phyloP scores from a whole-genome alignment of 2,888 invertebrate genomes.

The Steromphala cineraria region DNA sequence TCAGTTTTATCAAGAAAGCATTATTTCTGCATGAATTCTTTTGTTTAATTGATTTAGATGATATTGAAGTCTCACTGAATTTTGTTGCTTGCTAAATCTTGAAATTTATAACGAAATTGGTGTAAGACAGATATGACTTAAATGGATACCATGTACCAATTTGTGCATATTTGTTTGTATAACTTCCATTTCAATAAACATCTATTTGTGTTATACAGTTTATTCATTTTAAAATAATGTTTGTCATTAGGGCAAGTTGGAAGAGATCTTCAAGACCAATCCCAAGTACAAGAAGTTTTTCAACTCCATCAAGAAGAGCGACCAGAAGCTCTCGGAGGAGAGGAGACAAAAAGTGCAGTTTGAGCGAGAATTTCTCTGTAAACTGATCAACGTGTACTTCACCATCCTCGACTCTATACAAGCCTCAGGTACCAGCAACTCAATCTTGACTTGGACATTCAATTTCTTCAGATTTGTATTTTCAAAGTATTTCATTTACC shows the following conservation, averaged over 20 bases:
- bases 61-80: neutral
- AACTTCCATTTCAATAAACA: neutral
- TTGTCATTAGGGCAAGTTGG: constrained; percentile 82
- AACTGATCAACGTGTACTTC: constrained; percentile 91
- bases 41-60: neutral
- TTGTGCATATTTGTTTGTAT: neutral
- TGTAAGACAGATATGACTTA: neutral
- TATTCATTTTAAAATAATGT: too few species aligned
- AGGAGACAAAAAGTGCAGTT: constrained; percentile 79
- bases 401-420: constrained; percentile 84
- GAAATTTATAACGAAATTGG: neutral
- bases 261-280: constrained; percentile 88
- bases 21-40: constrained; percentile 16
- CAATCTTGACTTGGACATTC: too few species aligned
- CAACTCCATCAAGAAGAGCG: constrained; percentile 91
- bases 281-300: constrained; percentile 95
- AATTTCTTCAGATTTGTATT: too few species aligned
- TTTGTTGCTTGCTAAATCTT: neutral
- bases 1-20: neutral
- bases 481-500: too few species aligned
- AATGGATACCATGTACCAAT: neutral
- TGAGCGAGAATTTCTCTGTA: constrained; percentile 90
- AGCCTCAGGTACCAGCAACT: constrained; percentile 55
- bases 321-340: constrained; percentile 74
- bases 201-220: too few species aligned